phyloP scores from a whole-genome alignment of 2,113 vertebrate genomes.

The Pterocles gutturalis region DNA sequence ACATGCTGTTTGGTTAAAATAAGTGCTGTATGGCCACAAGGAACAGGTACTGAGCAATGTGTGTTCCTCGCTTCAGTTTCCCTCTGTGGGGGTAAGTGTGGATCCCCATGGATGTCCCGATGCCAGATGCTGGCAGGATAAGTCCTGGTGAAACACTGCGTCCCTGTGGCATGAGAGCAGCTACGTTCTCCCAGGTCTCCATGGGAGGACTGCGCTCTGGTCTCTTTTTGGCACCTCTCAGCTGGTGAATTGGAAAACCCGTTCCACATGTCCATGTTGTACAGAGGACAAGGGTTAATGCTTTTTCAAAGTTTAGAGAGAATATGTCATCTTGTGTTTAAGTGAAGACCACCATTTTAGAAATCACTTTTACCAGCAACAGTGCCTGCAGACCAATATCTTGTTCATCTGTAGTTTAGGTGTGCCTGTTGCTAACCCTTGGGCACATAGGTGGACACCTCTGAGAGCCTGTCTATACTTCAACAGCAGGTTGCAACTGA shows the following conservation, averaged over 20 bases:
- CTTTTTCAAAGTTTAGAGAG: background rate
- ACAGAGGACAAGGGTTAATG: background rate
- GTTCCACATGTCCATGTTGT: background rate
- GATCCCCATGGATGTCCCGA: background rate
- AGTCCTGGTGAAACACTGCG: fast-evolving
- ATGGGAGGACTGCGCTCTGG: fast-evolving
- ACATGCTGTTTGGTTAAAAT: fast-evolving
- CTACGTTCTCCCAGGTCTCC: background rate
- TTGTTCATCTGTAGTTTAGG: background rate
- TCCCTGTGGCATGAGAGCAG: background rate
- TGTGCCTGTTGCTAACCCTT: background rate
- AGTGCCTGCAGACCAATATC: background rate
- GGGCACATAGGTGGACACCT: no score
- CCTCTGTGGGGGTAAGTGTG: background rate
- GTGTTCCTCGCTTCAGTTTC: background rate
- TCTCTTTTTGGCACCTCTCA: background rate
- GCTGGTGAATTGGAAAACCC: background rate
- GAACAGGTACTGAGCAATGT: fast-evolving
- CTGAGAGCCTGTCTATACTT: background rate
- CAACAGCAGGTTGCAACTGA: background rate
- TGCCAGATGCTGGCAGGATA: background rate
- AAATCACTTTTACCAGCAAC: background rate
- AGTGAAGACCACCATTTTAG: background rate
- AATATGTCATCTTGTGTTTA: background rate
- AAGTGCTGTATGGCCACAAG: background rate